Conservation (phyloP, 2,888 invertebrate species). For the Agrochola macilenta region DNA sequence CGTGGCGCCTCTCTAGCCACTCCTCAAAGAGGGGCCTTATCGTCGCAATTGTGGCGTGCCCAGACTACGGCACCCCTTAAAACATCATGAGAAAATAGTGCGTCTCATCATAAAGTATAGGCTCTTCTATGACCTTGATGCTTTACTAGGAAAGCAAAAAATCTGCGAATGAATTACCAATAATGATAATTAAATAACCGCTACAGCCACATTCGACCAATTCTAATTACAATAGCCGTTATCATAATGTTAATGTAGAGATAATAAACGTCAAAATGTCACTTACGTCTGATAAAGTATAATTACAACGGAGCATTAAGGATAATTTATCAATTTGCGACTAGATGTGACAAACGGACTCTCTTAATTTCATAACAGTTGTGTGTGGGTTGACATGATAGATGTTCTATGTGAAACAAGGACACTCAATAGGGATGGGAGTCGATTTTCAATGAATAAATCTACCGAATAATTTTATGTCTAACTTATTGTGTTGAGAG, state of each 20-base stretch:
- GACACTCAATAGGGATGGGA: neutral
- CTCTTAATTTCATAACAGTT: conserved; percentile 57
- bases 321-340: conserved; percentile 58
- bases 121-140: too few species aligned
- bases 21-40: too few species aligned
- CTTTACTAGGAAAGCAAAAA: too few species aligned
- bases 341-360: conserved; percentile 47
- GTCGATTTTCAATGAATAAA: neutral
- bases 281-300: conserved; percentile 39
- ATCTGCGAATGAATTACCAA: neutral
- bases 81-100: neutral
- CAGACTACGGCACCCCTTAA: too few species aligned
- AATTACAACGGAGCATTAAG: conserved; percentile 43
- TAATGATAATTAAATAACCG: neutral
- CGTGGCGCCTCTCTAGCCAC: too few species aligned
- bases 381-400: conserved; percentile 27
- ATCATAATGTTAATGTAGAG: conserved; percentile 11
- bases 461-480: neutral
- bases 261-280: conserved; percentile 44
- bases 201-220: neutral
- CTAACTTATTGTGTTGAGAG: neutral
- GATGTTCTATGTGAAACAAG: conserved; percentile 19
- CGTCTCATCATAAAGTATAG: neutral
- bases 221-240: conserved; percentile 13
- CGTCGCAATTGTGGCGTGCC: too few species aligned